Conservation (phyloP, 2,797 vertebrate species). For the Acestrorhynchus altus region DNA sequence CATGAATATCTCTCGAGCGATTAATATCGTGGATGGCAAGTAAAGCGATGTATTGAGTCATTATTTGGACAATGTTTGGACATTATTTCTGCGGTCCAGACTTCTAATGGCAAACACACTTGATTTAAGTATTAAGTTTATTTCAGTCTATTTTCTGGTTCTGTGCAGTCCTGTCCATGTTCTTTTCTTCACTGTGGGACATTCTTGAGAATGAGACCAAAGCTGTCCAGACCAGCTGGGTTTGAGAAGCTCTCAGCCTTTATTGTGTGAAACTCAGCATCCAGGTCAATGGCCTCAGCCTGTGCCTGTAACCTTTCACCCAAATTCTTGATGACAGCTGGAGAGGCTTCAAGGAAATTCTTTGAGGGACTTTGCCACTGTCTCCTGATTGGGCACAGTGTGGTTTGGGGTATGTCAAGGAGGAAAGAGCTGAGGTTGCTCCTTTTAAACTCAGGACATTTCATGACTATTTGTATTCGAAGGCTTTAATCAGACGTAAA, state of each 20-base stretch:
- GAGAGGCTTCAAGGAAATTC: conserved; percentile 41
- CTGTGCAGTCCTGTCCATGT: background rate
- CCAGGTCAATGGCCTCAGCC: conserved; percentile 30
- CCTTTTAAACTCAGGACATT: background rate
- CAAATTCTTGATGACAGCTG: conserved; percentile 53
- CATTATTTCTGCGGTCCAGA: background rate
- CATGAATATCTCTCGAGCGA: background rate
- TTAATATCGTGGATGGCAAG: background rate
- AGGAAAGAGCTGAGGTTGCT: background rate
- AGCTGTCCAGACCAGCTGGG: background rate
- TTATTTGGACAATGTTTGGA: background rate
- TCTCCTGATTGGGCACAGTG: conserved; percentile 14
- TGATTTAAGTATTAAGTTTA: background rate
- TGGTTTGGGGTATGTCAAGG: conserved; percentile 26
- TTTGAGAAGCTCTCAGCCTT: conserved; percentile 21
- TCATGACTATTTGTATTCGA: background rate
- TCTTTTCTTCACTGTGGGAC: background rate
- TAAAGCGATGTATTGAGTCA: background rate
- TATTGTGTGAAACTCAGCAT: conserved; percentile 31
- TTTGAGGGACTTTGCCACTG: conserved; percentile 48
- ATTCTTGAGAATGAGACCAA: background rate
- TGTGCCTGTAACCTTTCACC: conserved; percentile 47
- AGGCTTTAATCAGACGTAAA: background rate
- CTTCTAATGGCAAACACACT: background rate
- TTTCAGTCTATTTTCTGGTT: background rate